These are phyloP conservation scores for Lumbricus terrestris DNA, from an alignment of 2,888 invertebrate species.

Conservation along the genomic window DNA sequence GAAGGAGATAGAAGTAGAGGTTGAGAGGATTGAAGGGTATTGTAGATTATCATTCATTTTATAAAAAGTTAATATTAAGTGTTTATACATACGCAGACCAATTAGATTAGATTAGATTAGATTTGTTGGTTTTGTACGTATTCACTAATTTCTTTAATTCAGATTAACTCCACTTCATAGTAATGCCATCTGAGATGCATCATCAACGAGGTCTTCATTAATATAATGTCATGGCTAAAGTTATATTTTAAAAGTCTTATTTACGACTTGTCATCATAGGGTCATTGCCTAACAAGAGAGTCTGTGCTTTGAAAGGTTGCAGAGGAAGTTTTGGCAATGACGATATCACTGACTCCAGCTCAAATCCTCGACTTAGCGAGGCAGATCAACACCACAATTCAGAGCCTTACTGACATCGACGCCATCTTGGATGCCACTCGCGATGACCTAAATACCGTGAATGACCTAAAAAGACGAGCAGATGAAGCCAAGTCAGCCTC, in stretches of 20 bases:
- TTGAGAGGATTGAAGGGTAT: no score
- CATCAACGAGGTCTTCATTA: neutral
- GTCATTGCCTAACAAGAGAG: neutral
- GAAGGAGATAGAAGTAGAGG: no score
- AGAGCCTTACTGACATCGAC: slow-evolving; percentile 88
- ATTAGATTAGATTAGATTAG: neutral
- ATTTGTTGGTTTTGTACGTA: neutral
- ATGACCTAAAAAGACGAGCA: slow-evolving; percentile 71
- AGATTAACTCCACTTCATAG: neutral
- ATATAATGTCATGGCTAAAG: no score
- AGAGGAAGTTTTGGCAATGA: slow-evolving; percentile 70
- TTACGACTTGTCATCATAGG: neutral
- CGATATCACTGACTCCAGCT: slow-evolving; percentile 81
- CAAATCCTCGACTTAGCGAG: slow-evolving; percentile 51
- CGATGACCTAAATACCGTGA: slow-evolving; percentile 76
- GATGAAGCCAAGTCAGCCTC: slow-evolving; percentile 73
- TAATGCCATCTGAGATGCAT: neutral
- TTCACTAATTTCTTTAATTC: neutral
- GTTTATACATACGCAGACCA: no score
- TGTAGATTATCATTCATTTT: no score
- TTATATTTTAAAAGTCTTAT: neutral
- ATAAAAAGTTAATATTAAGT: no score
- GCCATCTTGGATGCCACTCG: slow-evolving; percentile 85
- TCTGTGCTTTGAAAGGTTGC: slow-evolving; percentile 43
- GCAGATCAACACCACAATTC: slow-evolving; percentile 77